A percentile compares a stretch with the other conserved stretches of the same genome.
Conservation (phyloP, 2,888 invertebrate species). For the Sarcophaga variegata region DNA sequence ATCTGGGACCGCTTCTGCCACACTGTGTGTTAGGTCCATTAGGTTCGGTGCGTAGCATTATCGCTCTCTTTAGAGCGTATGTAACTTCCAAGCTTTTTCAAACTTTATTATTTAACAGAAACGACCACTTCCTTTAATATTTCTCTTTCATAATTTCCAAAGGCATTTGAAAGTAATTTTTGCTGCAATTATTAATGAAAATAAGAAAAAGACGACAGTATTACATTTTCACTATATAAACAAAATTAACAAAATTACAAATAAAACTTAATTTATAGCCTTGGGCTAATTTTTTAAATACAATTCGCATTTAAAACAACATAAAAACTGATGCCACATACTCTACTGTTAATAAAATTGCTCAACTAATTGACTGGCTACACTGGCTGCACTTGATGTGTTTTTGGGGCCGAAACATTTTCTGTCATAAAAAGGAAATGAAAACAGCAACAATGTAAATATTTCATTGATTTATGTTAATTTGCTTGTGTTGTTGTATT, state of each 20-base stretch:
- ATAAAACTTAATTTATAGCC: constrained; percentile 64
- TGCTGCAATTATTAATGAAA: constrained; percentile 40
- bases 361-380: background rate
- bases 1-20: too few relatives aligned
- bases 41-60: too few relatives aligned
- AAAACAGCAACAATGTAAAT: constrained; percentile 43
- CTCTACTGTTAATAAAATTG: constrained; percentile 1
- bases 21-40: too few relatives aligned
- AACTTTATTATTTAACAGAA: too few relatives aligned
- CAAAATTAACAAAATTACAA: constrained; percentile 61
- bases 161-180: constrained; percentile 15
- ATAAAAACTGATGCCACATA: constrained; percentile 1
- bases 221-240: constrained; percentile 61
- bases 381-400: constrained; percentile 7
- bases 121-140: background rate
- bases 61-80: too few relatives aligned
- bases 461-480: constrained; percentile 68
- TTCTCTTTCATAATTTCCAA: background rate
- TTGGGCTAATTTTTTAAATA: constrained; percentile 57
- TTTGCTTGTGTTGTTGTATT: constrained; percentile 4
- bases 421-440: constrained; percentile 36
- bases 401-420: background rate
- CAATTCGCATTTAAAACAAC: constrained; percentile 61
- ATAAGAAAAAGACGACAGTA: constrained; percentile 9
- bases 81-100: too few relatives aligned